Evolutionary conservation across 1,140 invertebrate species (phyloP), one percentile per base, ranked within the genome.

Genomic region (Neodiprion fabricii): DNA sequence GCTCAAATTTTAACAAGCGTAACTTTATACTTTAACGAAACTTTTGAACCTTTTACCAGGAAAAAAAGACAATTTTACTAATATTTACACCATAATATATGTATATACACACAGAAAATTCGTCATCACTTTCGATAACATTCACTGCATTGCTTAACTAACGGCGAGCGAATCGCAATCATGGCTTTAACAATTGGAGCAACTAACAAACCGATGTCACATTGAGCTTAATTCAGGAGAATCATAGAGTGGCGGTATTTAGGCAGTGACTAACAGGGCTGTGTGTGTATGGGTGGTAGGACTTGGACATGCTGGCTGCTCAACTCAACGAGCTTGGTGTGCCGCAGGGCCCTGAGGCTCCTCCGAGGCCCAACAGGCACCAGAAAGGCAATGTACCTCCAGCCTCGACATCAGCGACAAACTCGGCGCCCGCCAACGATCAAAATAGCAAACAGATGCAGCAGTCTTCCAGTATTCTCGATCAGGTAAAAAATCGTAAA

Each of bases 311-410:
- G 86, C 89, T 98, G 84, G 96, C 96, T 77, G 96, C 96, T 84
- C 96, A 98, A 89, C 91, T 98, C 82, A 97, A 96, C 90, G 96
- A 98, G 89, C 90, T 98, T 84, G 96, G 95, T 81, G 93, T 95
- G 75, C 90, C 91, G 74, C 83, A 90, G 90, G 76, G 89, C 91
- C 74, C 90, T 86, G 82, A 87, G 89, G 84, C 90, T 90, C 90
- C 90, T 74, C 88, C 90, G 66, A 89, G 90, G 76, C 89, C 90
- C 72, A 90, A 90, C 80, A 82, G 86, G 69, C 86, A 87, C 72
- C 85, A 85, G 72, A 87, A 87, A 77, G 84, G 80, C 73, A 78
- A 82, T 75, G 79, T 81, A 71, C 80, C 70, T 23, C 40, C 70
- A 14, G 28, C 70, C n/a, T 47, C 80, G 3, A 79, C 85, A 21